Conservation (phyloP, 2,113 vertebrate species). For the Halichoerus grypus region DNA sequence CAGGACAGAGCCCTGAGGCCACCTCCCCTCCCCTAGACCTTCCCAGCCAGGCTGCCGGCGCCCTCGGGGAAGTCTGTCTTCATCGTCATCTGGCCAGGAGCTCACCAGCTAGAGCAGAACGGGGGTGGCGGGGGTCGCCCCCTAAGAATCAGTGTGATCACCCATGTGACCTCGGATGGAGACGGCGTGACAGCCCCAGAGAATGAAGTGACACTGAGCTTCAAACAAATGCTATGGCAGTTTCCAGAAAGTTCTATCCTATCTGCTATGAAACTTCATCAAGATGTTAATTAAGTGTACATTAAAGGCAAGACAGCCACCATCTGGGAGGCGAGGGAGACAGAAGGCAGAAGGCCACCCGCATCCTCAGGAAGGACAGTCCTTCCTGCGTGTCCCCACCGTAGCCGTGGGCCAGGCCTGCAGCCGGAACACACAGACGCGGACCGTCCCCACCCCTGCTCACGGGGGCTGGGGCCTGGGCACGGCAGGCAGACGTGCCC, state of each 20-base stretch:
- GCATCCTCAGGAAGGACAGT: background rate
- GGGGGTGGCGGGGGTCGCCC: accelerated
- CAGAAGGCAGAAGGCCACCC: background rate
- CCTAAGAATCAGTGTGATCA: accelerated
- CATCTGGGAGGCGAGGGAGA: accelerated
- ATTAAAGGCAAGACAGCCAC: too few relatives aligned
- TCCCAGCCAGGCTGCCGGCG: background rate
- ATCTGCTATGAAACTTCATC: accelerated
- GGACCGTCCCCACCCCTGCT: accelerated
- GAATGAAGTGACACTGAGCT: accelerated
- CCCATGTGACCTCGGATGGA: accelerated
- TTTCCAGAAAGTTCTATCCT: background rate
- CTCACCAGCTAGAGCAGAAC: background rate
- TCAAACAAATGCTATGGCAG: accelerated
- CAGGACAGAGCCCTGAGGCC: background rate
- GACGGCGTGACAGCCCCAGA: accelerated
- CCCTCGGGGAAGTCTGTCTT: background rate
- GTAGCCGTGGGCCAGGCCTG: background rate
- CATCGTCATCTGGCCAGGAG: accelerated
- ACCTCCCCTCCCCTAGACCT: background rate
- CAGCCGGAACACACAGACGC: background rate
- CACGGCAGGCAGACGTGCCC: accelerated
- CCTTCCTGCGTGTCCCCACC: accelerated
- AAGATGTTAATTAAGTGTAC: accelerated
- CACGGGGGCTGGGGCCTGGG: accelerated